Conservation (phyloP, 2,113 vertebrate genomes). For the Rhipidura dahli region DNA sequence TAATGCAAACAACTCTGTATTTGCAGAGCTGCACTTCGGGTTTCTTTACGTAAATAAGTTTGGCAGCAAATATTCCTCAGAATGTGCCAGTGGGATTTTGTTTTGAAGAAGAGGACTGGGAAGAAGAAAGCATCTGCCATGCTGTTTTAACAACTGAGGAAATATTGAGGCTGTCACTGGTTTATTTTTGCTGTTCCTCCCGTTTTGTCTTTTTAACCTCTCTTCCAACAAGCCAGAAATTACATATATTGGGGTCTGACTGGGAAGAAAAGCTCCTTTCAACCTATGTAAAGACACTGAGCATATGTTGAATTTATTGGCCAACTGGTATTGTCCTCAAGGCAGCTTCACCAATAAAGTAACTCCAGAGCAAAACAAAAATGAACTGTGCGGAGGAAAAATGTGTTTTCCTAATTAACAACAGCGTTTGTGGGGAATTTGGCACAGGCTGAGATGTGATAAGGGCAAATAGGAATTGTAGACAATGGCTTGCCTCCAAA, state of each 20-base stretch:
- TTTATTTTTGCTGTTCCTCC: not conserved
- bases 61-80: not conserved
- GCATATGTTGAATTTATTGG: slow-evolving; percentile 53
- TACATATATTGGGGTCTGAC: not conserved
- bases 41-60: not conserved
- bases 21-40: not conserved
- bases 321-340: slow-evolving; percentile 46
- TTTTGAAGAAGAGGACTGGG: not conserved
- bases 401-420: slow-evolving; percentile 53
- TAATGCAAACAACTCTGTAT: not conserved
- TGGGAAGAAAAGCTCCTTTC: not conserved
- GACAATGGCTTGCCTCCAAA: slow-evolving; percentile 47
- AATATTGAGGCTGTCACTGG: not conserved
- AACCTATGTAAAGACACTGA: slow-evolving; percentile 13
- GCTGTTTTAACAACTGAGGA: not conserved
- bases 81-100: not conserved
- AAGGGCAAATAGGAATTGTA: slow-evolving; percentile 23
- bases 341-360: slow-evolving; percentile 46
- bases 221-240: not conserved
- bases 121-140: not conserved
- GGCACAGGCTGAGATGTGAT: not conserved
- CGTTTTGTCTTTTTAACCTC: not conserved
- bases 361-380: slow-evolving; percentile 36
- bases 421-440: slow-evolving; percentile 27
- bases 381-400: not conserved